Base-by-base conservation (phyloP, 2,113 vertebrate genomes). In the Grantiella picta region DNA sequence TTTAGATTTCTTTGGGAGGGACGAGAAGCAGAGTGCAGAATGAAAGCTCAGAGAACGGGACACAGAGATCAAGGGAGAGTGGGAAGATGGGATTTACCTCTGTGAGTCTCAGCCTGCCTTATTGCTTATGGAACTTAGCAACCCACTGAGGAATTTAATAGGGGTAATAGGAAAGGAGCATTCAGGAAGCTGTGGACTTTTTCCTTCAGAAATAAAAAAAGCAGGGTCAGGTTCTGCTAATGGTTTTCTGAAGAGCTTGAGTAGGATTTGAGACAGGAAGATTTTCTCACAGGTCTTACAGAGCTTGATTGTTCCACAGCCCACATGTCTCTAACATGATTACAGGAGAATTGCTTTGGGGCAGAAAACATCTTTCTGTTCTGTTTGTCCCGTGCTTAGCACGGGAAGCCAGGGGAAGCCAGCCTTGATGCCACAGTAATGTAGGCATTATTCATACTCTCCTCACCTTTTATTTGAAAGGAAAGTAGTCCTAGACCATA, bases 1-100 rank as follows among this genome's bases (percentile, higher is more conserved):
- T 97, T 96, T 94, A 90, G 92, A 44, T 82, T 96, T 59, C 71
- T 91, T 94, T 71, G 69, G 50, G 86, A 93, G 33, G 45, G 38
- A 89, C 77, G 82, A 73, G 89, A 72, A 95, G 77, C 1, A 0
- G 66, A 92, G 17, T 25, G 24, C 81, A 71, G 65, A 31, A 75
- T 91, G 50, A 87, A 83, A 94, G 81, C 76, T 87, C 80, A 70
- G 44, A 94, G 64, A 60, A 77, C 40, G 70, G 82, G 53, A 92
- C 61, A 21, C 47, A 63, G 64, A 78, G 53, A 89, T 47, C 44
- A 42, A 68, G 61, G 42, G 61, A 87, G 31, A 72, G 49, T 42
- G 42, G 40, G 63, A 80, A 76, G 45, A 44, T 35, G 65, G 25
- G 27, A 72, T 54, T 91, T 87, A 53, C 36, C 24, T 20, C 80